A percentile compares a stretch with the other conserved stretches of the same genome.
These are phyloP conservation scores for Felis chaus DNA, from an alignment of 2,113 vertebrate genomes.

Conservation along the genomic window DNA sequence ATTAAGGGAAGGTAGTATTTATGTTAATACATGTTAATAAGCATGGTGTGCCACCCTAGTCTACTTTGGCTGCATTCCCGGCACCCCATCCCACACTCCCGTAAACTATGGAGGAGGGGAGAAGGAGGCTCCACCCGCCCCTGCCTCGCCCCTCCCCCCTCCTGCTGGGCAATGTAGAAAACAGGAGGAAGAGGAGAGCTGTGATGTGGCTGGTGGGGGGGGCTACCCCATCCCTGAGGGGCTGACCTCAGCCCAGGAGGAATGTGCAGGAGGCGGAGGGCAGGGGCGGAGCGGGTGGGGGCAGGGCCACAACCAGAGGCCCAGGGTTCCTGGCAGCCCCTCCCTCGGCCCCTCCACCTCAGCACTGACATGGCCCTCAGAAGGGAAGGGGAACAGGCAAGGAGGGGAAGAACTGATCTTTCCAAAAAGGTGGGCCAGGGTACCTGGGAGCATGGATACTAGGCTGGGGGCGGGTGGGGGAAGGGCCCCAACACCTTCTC, in stretches of 20 bases:
- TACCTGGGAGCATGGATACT: neutral
- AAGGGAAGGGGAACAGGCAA: conserved; percentile 49
- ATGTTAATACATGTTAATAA: conserved; percentile 18
- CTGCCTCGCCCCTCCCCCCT: neutral
- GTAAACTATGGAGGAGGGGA: neutral
- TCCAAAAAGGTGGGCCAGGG: conserved; percentile 64
- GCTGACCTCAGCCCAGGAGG: conserved; percentile 78
- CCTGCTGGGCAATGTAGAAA: conserved; percentile 73
- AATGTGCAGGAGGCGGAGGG: conserved; percentile 77
- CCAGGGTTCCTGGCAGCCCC: conserved; percentile 8
- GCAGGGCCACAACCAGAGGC: conserved; percentile 55
- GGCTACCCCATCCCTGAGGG: conserved; percentile 63
- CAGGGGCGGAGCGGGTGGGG: conserved; percentile 51
- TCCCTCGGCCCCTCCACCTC: conserved; percentile 56
- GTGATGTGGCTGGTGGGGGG: conserved; percentile 76
- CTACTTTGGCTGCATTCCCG: neutral
- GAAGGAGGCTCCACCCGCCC: conserved; percentile 28
- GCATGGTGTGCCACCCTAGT: neutral
- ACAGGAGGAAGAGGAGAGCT: conserved; percentile 73
- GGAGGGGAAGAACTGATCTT: conserved; percentile 66
- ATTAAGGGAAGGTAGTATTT: neutral
- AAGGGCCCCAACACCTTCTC: neutral
- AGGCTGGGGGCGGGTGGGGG: neutral
- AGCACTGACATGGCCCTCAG: conserved; percentile 52
- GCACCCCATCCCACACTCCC: neutral